Percentiles rank a stretch among this genome's conserved stretches.
Evolutionary conservation across 2,797 vertebrate genomes (phyloP).

Genomic region (Sparidentex hasta): DNA sequence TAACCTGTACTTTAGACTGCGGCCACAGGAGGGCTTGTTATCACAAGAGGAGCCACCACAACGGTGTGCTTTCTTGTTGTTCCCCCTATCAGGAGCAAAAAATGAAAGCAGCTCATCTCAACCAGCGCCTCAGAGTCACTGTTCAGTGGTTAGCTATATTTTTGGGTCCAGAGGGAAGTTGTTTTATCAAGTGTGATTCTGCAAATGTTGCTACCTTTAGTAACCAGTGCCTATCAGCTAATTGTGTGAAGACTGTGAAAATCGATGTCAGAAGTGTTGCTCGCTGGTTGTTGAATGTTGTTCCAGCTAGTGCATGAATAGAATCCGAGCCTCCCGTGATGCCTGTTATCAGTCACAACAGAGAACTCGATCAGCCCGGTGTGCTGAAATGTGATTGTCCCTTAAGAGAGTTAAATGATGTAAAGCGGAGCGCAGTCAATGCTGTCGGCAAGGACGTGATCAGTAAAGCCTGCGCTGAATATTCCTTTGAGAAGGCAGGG

Average conservation of each 20-base stretch:
- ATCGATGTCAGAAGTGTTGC: not conserved
- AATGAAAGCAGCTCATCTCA: not conserved
- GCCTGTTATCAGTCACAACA: slow-evolving; percentile 16
- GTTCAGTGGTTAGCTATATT: not conserved
- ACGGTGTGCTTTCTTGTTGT: not conserved
- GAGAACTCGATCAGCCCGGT: not conserved
- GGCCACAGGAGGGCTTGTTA: slow-evolving; percentile 34
- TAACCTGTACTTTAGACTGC: slow-evolving; percentile 6
- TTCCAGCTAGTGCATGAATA: not conserved
- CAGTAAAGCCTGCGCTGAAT: slow-evolving; percentile 31
- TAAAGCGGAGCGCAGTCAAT: slow-evolving; percentile 26
- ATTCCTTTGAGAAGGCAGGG: slow-evolving; percentile 2
- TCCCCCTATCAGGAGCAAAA: not conserved
- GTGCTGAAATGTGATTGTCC: not conserved
- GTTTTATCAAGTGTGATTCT: not conserved
- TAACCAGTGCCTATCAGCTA: not conserved
- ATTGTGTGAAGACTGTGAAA: not conserved
- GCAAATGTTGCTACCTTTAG: not conserved
- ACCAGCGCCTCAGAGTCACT: not conserved
- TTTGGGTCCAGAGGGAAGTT: not conserved
- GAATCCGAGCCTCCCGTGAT: slow-evolving; percentile 7
- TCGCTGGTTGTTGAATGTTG: not conserved
- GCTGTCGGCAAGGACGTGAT: slow-evolving; percentile 27
- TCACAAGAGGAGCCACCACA: not conserved
- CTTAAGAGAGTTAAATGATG: slow-evolving; percentile 29